These are phyloP conservation scores for Drosophila bifasciata DNA, from an alignment of 1,140 invertebrate genomes.

Conservation along the genomic window DNA sequence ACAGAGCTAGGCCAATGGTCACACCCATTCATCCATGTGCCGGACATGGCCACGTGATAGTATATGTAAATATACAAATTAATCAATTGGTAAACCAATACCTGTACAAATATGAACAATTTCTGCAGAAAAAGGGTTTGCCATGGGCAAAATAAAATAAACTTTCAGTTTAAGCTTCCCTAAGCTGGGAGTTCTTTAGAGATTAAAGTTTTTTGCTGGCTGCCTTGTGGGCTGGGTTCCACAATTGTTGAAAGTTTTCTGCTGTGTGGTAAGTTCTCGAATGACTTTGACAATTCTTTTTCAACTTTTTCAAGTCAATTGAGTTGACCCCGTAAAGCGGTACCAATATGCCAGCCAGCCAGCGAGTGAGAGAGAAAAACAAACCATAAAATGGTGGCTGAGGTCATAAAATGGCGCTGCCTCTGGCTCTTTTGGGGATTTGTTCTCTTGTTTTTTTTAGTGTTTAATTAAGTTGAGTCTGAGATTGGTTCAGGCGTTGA, in stretches of 20 bases:
- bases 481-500: no score
- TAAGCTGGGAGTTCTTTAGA: not conserved
- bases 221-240: no score
- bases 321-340: not conserved
- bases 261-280: not conserved
- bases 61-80: slow-evolving; percentile 33
- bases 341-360: not conserved
- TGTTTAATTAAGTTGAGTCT: no score
- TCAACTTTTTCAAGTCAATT: slow-evolving; percentile 17
- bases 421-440: no score
- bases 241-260: slow-evolving; percentile 2
- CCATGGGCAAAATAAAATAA: slow-evolving; percentile 8
- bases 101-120: slow-evolving; percentile 29
- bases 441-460: no score
- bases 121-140: slow-evolving; percentile 31
- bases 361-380: no score
- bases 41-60: slow-evolving; percentile 22
- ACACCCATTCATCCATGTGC: slow-evolving; percentile 21
- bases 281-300: slow-evolving; percentile 19
- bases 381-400: not conserved
- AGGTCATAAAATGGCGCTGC: no score
- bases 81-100: slow-evolving; percentile 50
- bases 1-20: not conserved
- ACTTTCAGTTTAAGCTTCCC: slow-evolving; percentile 16
- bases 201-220: not conserved